Evolutionary conservation across 2,113 vertebrate species (phyloP), one percentile per base, ranked within the genome.

Genomic region (Oryzias celebensis): DNA sequence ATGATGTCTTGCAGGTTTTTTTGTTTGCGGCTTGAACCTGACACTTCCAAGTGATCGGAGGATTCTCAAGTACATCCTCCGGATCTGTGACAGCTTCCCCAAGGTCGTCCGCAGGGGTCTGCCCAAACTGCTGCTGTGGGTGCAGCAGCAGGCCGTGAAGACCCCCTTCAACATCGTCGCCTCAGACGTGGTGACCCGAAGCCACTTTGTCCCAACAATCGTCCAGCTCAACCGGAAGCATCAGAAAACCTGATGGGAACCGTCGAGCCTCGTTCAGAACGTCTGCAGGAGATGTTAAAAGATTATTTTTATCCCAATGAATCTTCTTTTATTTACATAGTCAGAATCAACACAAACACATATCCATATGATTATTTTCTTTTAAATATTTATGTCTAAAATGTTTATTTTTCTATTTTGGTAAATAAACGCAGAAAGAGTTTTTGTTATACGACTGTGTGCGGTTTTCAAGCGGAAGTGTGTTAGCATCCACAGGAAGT

Each of bases 1-100:
- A 12, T 16, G 36, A 7, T 70, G 22, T 1, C 23, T 24, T 2
- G 43, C 68, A 88, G 86, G 22, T 66, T 83, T 88, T 56, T 78
- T 68, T 8, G 82, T 78, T 2, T 86, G 86, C 15, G 84, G 84
- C 62, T 52, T 88, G 74, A 88, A 88, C 67, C 57, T 81, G 50
- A 88, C 86, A 0, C 78, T 88, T 18, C 86, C 80, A 2, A 46
- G 49, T 0, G 14, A 77, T 4, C 0, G 7, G 4, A 14, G 48
- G 13, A 51, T 49, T 4, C 56, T 86, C 51, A 44, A 4, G 36
- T 85, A 86, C 78, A 18, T 85, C 66, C 44, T 83, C 12, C 59
- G 67, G 5, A 14, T 46, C 12, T 47, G 28, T 4, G 62, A 66
- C 66, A 70, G 52, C 45, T 16, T 85, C 2, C 3, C 18, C 44